These are phyloP conservation scores for Oryzaephilus surinamensis DNA, from an alignment of 1,140 invertebrate species.

Conservation along the genomic window DNA sequence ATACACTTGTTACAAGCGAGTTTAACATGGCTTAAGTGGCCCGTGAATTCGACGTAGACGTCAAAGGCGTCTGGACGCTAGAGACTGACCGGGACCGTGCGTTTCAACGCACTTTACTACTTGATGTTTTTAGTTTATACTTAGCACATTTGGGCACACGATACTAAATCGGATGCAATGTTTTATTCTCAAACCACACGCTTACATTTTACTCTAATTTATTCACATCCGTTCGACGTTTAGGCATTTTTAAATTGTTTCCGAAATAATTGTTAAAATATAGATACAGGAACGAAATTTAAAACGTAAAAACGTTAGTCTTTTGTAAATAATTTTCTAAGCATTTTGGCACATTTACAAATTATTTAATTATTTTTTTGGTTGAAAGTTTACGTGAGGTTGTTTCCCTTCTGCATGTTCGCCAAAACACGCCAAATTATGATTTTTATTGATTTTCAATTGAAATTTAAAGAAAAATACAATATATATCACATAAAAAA, in stretches of 20 bases:
- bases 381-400: neutral
- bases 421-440: neutral
- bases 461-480: slow-evolving; percentile 1
- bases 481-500: neutral
- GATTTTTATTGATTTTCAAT: neutral
- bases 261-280: too few relatives aligned
- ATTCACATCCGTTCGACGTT: too few relatives aligned
- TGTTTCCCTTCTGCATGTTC: neutral
- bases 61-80: slow-evolving; percentile 12
- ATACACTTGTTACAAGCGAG: slow-evolving; percentile 2
- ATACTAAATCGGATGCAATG: too few relatives aligned
- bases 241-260: too few relatives aligned
- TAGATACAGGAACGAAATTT: too few relatives aligned
- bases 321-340: too few relatives aligned
- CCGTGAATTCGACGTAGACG: slow-evolving; percentile 2
- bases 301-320: too few relatives aligned
- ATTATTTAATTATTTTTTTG: too few relatives aligned
- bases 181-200: too few relatives aligned
- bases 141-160: slow-evolving; percentile 23
- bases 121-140: slow-evolving; percentile 13
- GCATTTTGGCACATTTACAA: too few relatives aligned
- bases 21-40: slow-evolving; percentile 1
- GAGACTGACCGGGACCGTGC: slow-evolving; percentile 20
- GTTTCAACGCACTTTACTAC: too few relatives aligned
- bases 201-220: too few relatives aligned